These are phyloP conservation scores for Tetragonisca angustula DNA, from an alignment of 2,888 invertebrate species.

Conservation along the genomic window DNA sequence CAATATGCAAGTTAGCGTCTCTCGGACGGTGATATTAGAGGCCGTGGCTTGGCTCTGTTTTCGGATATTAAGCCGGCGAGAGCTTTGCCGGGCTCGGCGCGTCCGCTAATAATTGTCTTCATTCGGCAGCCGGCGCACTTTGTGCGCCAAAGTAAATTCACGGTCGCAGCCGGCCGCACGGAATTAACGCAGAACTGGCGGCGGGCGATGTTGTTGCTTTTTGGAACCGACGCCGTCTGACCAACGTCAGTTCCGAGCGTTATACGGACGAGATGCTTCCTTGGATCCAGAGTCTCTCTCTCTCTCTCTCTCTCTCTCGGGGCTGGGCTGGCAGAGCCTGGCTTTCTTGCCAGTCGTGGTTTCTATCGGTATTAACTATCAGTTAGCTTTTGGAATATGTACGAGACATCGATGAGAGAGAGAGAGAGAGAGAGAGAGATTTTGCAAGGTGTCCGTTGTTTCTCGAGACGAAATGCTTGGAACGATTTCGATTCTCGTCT, in stretches of 20 bases:
- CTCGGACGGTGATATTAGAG: slow-evolving; percentile 56
- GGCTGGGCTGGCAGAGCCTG: too few relatives aligned
- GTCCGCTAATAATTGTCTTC: slow-evolving; percentile 61
- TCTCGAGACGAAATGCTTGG: not conserved
- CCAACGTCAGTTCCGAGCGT: not conserved
- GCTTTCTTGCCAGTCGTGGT: not conserved
- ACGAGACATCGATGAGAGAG: not conserved
- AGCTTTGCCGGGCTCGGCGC: slow-evolving; percentile 32
- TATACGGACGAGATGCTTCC: not conserved
- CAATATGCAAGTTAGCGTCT: slow-evolving; percentile 68
- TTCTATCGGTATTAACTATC: not conserved
- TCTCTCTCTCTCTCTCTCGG: not conserved
- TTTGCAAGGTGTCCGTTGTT: not conserved
- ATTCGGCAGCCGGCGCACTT: slow-evolving; percentile 52
- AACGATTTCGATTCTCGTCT: not conserved
- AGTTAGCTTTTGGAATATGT: not conserved
- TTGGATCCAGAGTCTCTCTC: not conserved
- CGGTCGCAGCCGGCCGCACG: slow-evolving; percentile 24
- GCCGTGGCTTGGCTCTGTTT: slow-evolving; percentile 41
- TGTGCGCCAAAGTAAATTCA: slow-evolving; percentile 47
- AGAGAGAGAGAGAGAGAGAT: too few relatives aligned
- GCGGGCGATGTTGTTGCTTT: slow-evolving; percentile 11
- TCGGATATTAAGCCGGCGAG: slow-evolving; percentile 41
- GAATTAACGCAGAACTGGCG: slow-evolving; percentile 37
- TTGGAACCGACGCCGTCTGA: not conserved